Conservation (phyloP, 2,797 vertebrate genomes). For the Anas bahamensis region DNA sequence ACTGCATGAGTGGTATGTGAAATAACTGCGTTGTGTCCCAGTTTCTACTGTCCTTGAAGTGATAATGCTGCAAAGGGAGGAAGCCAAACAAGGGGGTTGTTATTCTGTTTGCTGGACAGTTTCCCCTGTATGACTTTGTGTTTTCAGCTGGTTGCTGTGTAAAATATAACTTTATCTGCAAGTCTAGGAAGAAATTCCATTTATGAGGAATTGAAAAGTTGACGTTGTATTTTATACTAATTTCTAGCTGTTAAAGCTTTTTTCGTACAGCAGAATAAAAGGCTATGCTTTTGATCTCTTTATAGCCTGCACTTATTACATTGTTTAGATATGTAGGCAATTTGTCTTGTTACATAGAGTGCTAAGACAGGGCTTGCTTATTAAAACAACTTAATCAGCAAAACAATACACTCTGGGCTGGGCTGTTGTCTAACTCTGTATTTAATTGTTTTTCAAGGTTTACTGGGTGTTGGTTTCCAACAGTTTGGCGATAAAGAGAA, state of each 20-base stretch:
- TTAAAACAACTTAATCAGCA: not conserved
- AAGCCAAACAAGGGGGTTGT: not conserved
- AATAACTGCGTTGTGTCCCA: not conserved
- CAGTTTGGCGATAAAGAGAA: conserved; percentile 88
- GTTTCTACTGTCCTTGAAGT: not conserved
- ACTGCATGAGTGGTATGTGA: not conserved
- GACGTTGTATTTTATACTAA: not conserved
- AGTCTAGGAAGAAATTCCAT: not conserved
- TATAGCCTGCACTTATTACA: not conserved
- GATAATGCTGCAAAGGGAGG: not conserved
- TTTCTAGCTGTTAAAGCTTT: not conserved
- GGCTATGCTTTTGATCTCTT: not conserved
- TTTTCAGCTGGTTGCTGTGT: not conserved
- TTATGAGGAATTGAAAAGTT: not conserved
- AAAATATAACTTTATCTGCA: not conserved
- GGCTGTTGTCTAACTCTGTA: not conserved
- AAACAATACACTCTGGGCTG: not conserved
- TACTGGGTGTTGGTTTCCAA: conserved; percentile 91
- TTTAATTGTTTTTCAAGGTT: conserved; percentile 79
- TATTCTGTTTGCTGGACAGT: not conserved
- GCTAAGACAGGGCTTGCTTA: not conserved
- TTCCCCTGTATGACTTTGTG: not conserved
- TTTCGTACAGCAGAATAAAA: not conserved
- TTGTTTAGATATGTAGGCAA: not conserved
- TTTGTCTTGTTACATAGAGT: not conserved